These are phyloP conservation scores for Amphimallon solstitiale DNA, from an alignment of 2,888 invertebrate genomes.

Conservation along the genomic window DNA sequence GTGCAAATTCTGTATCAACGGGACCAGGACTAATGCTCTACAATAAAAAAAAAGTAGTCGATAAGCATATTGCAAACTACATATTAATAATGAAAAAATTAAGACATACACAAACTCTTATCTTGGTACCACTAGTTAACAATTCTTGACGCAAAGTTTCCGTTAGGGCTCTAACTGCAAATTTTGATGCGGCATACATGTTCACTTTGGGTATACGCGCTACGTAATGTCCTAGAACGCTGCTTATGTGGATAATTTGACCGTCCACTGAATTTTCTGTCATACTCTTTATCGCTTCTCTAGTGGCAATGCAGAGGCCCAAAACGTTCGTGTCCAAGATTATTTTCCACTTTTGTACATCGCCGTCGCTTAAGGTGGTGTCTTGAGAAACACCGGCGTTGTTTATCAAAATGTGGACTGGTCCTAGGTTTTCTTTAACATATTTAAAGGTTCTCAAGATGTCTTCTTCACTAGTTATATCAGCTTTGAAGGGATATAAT, in stretches of 20 bases:
- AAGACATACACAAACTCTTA: conserved; percentile 55
- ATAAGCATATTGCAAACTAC: background rate
- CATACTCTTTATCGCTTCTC: conserved; percentile 50
- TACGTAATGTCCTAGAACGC: conserved; percentile 51
- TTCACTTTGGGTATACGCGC: conserved; percentile 48
- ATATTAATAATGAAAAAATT: background rate
- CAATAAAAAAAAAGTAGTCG: conserved; percentile 26
- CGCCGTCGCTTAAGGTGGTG: conserved; percentile 45
- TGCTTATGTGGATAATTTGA: conserved; percentile 52
- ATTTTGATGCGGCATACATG: conserved; percentile 54
- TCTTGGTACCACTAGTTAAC: conserved; percentile 51
- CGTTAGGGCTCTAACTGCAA: conserved; percentile 57
- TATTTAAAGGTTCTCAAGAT: conserved; percentile 47
- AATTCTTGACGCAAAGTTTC: conserved; percentile 59
- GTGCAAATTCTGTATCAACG: conserved; percentile 47
- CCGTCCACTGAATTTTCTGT: conserved; percentile 45
- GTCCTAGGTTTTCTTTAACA: conserved; percentile 45
- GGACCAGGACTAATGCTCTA: conserved; percentile 52
- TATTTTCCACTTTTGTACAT: conserved; percentile 45
- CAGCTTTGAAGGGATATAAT: conserved; percentile 43
- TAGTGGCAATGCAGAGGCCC: conserved; percentile 48
- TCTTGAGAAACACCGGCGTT: conserved; percentile 48
- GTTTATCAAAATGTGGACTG: conserved; percentile 48
- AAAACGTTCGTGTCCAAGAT: conserved; percentile 51
- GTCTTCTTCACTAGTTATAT: conserved; percentile 48